Conservation (phyloP, 2,113 vertebrate genomes). For the Piaya cayana region DNA sequence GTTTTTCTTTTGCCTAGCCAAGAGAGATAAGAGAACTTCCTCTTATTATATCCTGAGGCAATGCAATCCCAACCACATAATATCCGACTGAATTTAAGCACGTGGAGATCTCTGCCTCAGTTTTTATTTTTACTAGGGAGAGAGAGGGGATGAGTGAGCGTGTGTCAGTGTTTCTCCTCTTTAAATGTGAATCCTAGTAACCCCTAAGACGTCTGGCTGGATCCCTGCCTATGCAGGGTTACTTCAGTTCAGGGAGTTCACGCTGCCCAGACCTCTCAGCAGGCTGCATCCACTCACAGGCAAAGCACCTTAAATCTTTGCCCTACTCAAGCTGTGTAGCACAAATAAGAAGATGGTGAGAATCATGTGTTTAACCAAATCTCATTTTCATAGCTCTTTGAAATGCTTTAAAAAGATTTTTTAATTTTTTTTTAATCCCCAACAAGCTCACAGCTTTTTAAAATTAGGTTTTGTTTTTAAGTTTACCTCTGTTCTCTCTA, state of each 20-base stretch:
- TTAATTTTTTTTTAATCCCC: not conserved
- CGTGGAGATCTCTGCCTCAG: not conserved
- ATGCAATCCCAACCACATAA: not conserved
- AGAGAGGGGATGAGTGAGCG: not conserved
- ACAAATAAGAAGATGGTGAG: not conserved
- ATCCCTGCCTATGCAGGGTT: constrained; percentile 54
- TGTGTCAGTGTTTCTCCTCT: constrained; percentile 45
- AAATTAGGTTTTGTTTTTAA: not conserved
- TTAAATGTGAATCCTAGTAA: constrained; percentile 63
- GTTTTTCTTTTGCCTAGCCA: not conserved
- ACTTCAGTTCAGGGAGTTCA: constrained; percentile 49
- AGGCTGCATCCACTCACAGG: not conserved
- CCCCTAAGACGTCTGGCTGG: constrained; percentile 71
- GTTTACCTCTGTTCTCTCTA: not conserved
- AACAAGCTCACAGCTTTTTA: not conserved
- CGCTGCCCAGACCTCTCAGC: constrained; percentile 24
- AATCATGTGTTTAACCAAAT: constrained; percentile 11
- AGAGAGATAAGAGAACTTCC: constrained; percentile 41
- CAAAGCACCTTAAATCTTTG: not conserved
- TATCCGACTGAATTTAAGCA: not conserved
- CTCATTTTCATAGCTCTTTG: not conserved
- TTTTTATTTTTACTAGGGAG: constrained; percentile 50
- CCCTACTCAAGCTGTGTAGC: not conserved
- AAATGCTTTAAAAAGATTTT: not conserved
- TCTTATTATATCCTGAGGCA: constrained; percentile 2